Base-by-base conservation (phyloP, 2,888 invertebrate genomes). In the Nymphalis urticae region DNA sequence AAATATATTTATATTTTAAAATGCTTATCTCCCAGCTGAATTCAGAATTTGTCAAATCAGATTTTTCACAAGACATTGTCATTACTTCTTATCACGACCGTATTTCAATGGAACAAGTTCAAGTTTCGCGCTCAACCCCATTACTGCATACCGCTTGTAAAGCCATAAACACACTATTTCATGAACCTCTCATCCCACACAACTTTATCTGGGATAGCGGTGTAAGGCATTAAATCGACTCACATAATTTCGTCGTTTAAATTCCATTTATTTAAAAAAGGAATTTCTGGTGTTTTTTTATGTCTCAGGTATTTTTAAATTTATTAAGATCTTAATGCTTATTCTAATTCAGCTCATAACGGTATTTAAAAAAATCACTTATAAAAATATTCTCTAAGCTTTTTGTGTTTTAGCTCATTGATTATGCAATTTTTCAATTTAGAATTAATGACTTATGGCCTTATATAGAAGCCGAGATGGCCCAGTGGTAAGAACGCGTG, bases 101-200 rank as follows among this genome's bases (percentile, higher is more conserved):
- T 58, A 48, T 64, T 51, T n/a, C 50, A 58, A 50, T 21, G 24
- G 32, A 42, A 21, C 60, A 60, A 66, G 51, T 66, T 60, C 27
- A 48, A 47, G 27, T 32, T 66, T 60, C 51, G 53, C 48, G 60
- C 24, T 27, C 27, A 47, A 27, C 6, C 16, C 16, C 10, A 9
- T 51, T 10, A 47, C 24, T 0, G 47, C 16, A 48, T 66, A 60
- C 16, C 32, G 51, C 60, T 27, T 53, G 60, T 66, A 53, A 53
- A 8, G 47, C 27, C 21, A 51, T 66, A 53, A 60, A 66, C 60
- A 66, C 19, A 16, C 48, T 60, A 51, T 47, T 47, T 17, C 50
- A 60, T 32, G 47, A 27, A 27, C 13, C 0, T 48, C 24, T 61
- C n/a, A 13, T 17, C 42, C 24, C 53, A 24, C 24, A 24, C 24